These are phyloP conservation scores for Cyclophora albipunctata DNA, from an alignment of 2,888 invertebrate genomes.

Conservation along the genomic window DNA sequence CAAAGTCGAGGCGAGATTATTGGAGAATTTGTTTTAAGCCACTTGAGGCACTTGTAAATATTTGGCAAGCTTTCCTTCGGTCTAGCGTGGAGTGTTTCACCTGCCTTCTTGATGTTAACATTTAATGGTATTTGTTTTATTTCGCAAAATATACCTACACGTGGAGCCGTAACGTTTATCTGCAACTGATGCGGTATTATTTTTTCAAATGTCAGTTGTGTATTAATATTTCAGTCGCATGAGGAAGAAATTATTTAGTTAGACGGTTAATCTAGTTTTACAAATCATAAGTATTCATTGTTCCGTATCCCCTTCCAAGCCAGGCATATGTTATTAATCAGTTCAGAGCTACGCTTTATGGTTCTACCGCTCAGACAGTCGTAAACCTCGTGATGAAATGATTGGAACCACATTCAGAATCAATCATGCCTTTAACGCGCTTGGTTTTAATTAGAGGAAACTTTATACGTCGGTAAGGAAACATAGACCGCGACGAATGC, in stretches of 20 bases:
- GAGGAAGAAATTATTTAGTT: no score
- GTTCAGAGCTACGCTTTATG: constrained; percentile 53
- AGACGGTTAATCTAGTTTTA: constrained; percentile 6
- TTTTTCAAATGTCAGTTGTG: no score
- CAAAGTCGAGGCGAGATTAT: constrained; percentile 64
- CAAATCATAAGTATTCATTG: constrained; percentile 26
- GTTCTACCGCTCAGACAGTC: constrained; percentile 56
- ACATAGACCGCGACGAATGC: constrained; percentile 27
- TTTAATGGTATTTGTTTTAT: constrained; percentile 53
- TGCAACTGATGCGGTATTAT: no score
- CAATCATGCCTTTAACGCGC: constrained; percentile 32
- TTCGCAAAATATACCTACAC: constrained; percentile 24
- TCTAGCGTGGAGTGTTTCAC: constrained; percentile 47
- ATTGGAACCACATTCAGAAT: constrained; percentile 65
- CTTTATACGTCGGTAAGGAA: constrained; percentile 43
- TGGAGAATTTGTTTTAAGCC: constrained; percentile 73
- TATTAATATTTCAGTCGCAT: no score
- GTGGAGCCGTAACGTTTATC: no score
- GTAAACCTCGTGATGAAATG: constrained; percentile 58
- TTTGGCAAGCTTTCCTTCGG: constrained; percentile 65
- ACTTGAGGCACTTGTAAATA: constrained; percentile 69
- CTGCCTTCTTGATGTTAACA: constrained; percentile 44
- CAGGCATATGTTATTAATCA: constrained; percentile 67
- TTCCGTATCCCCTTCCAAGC: constrained; percentile 25
- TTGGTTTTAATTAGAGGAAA: constrained; percentile 66